Evolutionary conservation across 2,797 vertebrate species (phyloP), one percentile per base, ranked within the genome.

Genomic region (Rhodeus uyekii): DNA sequence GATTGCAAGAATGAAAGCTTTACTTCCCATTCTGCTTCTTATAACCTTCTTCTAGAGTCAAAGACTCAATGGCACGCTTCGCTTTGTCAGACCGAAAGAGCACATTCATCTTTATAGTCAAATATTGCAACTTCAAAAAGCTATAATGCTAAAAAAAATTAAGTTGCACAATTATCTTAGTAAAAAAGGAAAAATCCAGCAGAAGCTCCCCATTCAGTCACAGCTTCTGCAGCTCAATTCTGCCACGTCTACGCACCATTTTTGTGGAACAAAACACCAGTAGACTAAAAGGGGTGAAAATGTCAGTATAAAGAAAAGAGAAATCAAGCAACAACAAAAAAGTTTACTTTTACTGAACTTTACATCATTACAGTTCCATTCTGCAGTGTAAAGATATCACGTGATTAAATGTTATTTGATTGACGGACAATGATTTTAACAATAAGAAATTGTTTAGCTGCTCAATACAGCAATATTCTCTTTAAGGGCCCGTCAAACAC

Each of bases 11-110:
- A 53, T 14, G 8, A 53, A 74, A 75, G 32, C 67, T 39, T 42
- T 64, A 64, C 80, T 76, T 65, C 48, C 36, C n/a, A 24, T 82
- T 14, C 27, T 19, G 5, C 16, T 19, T 81, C 24, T 58, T 18
- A 32, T 27, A 64, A 42, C n/a, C 14, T 36, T 8, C 13, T 7
- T 14, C 13, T 29, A 5, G 7, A 81, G 44, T 64, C 12, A 75
- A 72, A 29, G 5, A 14, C 32, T 22, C 22, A 38, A 13, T 2
- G 9, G 53, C 19, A 10, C 10, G 32, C 18, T 29, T 63, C 4
- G 32, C 22, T 72, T 32, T 64, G 16, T 78, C 24, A 29, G 32
- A 61, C 10, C 6, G 3, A 61, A 32, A 58, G 18, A n/a, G 6
- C 55, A 61, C 0, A 0, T 61, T 4, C n/a, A 4, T 44, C 55